Conservation (phyloP, 2,797 vertebrate genomes). For the Orestias chungarensis region DNA sequence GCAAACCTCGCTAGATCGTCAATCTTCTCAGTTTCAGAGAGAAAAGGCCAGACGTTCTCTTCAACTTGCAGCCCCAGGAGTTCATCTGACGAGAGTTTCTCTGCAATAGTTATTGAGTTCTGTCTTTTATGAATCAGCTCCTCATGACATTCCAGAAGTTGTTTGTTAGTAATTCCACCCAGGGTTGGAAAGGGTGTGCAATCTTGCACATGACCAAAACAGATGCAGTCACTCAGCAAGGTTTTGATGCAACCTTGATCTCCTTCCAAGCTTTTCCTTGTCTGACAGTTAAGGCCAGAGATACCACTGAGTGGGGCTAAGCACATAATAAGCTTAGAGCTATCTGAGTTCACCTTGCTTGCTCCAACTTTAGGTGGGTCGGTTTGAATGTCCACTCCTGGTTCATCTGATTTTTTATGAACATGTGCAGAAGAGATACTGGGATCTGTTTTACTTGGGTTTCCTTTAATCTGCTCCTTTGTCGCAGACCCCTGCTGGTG, state of each 20-base stretch:
- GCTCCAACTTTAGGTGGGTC: slow-evolving; percentile 24
- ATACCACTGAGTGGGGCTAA: slow-evolving; percentile 61
- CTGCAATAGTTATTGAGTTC: slow-evolving; percentile 21
- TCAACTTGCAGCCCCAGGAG: slow-evolving; percentile 8
- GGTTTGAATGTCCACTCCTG: slow-evolving; percentile 38
- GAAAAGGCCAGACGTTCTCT: slow-evolving; percentile 12
- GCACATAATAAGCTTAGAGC: slow-evolving; percentile 70
- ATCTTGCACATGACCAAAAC: slow-evolving; percentile 39
- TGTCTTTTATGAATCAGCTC: slow-evolving; percentile 35
- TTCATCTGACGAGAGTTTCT: slow-evolving; percentile 25
- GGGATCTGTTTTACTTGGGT: slow-evolving; percentile 10
- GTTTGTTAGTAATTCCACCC: slow-evolving; percentile 39
- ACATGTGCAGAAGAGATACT: background rate
- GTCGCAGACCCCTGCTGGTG: slow-evolving; percentile 17
- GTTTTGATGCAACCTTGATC: slow-evolving; percentile 48
- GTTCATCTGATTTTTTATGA: slow-evolving; percentile 29
- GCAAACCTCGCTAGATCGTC: slow-evolving; percentile 53
- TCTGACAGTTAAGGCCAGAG: slow-evolving; percentile 42
- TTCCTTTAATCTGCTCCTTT: slow-evolving; percentile 31
- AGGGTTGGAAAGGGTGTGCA: slow-evolving; percentile 20
- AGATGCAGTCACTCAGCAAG: slow-evolving; percentile 43
- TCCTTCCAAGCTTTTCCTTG: slow-evolving; percentile 51
- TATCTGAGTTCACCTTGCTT: slow-evolving; percentile 36
- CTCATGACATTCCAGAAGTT: slow-evolving; percentile 28
- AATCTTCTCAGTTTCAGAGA: slow-evolving; percentile 39